Percentiles rank a stretch among this genome's conserved stretches.
Evolutionary conservation across 2,113 vertebrate species (phyloP).

Genomic region (Empidonax alnorum): DNA sequence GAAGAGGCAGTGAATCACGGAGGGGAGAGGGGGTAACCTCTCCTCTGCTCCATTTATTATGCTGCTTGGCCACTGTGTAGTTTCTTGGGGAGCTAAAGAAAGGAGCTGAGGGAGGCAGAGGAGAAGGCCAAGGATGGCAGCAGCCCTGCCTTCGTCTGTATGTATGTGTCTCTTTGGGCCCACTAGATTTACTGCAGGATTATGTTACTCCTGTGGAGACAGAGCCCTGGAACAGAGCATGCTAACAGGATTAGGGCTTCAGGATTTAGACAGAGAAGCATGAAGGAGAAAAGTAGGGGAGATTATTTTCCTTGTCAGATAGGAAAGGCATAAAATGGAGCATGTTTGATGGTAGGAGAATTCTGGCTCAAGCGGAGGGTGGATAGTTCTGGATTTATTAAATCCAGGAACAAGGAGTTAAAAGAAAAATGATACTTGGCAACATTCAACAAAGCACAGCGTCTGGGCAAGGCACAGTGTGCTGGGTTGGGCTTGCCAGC

Average conservation of each 20-base stretch:
- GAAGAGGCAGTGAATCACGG: neutral
- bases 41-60: conserved; percentile 27
- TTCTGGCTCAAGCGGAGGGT: conserved; percentile 7
- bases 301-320: conserved; percentile 58
- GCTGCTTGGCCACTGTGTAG: conserved; percentile 43
- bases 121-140: conserved; percentile 19
- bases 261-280: conserved; percentile 76
- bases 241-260: conserved; percentile 82
- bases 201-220: conserved; percentile 75
- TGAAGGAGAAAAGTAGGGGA: conserved; percentile 68
- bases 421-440: conserved; percentile 53
- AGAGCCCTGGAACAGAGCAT: conserved; percentile 73
- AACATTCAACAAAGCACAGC: neutral
- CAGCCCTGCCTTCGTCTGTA: neutral
- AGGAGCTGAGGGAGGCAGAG: neutral
- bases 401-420: conserved; percentile 54
- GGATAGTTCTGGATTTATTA: conserved; percentile 56
- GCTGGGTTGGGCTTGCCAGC: conserved; percentile 29
- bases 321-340: conserved; percentile 41
- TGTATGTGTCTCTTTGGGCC: conserved; percentile 53
- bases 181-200: conserved; percentile 75
- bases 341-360: conserved; percentile 25
- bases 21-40: neutral
- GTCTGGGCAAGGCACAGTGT: neutral
- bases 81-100: conserved; percentile 23